Base-by-base conservation (phyloP, 2,888 invertebrate genomes). In the Eudemis profundana region DNA sequence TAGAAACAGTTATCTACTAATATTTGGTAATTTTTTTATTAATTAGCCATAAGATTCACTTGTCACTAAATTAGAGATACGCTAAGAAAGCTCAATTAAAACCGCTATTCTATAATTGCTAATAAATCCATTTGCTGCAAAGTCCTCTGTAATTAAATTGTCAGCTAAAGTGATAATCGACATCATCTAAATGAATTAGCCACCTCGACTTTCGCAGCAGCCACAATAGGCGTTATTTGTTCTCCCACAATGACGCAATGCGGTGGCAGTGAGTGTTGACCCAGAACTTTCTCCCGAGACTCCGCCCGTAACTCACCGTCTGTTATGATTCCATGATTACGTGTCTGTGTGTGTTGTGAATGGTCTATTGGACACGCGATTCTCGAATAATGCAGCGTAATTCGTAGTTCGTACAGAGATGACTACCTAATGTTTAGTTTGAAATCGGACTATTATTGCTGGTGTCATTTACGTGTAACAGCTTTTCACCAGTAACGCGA, bases 241-340 rank as follows among this genome's bases (percentile, higher is more conserved):
- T 47, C 50, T 66, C 57, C 51, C 54, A 33, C 49, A 38, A 10
- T 66, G 44, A 47, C 51, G 61, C 56, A 50, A 60, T 53, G 49
- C 51, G 54, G 62, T 62, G 69, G 59, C 68, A 69, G 67, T 70
- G 72, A 62, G 54, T 68, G 70, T 69, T 72, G 72, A 71, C 72
- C 72, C 70, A 72, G 70, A 72, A 72, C 72, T 72, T 72, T 72
- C 72, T 65, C 72, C 70, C 8, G 60, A 40, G 40, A 63, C 42
- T 42, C 44, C 33, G 10, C n/a, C 40, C 8, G 59, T 60, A 65
- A 64, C 27, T 60, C 46, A 65, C 60, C 36, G 59, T 12, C 14
- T 33, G 17, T 4, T 12, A 27, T 49, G 56, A 63, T 47, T 46
- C n/a, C n/a, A 46, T 23, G 27, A 38, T 49, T 60, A 46, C 46